Evolutionary conservation across 1,140 invertebrate species (phyloP).

Genomic region (Drosophila chauvacae): DNA sequence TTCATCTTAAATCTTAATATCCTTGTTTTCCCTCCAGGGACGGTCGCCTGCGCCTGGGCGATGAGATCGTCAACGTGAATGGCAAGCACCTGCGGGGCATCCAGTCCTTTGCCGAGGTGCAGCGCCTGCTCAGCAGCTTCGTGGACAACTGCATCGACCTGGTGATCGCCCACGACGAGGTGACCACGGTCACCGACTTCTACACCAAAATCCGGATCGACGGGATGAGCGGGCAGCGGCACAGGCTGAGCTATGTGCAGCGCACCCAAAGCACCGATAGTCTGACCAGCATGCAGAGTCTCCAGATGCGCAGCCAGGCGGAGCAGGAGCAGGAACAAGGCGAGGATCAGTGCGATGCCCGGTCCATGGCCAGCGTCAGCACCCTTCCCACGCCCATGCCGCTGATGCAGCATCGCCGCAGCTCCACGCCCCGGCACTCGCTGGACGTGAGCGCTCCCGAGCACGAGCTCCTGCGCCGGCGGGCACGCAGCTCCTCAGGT

Average conservation of each 20-base stretch:
- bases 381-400: conserved; percentile 77
- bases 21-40: conserved; percentile 86
- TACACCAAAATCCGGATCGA: conserved; percentile 84
- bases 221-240: conserved; percentile 62
- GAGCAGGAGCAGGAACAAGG: conserved; percentile 42
- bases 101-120: conserved; percentile 87
- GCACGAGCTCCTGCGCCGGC: conserved; percentile 58
- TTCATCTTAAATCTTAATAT: background rate
- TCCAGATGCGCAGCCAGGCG: conserved; percentile 43
- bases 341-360: conserved; percentile 65
- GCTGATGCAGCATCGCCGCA: conserved; percentile 77
- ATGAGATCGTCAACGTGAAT: conserved; percentile 95
- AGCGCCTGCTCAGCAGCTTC: conserved; percentile 85
- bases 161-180: conserved; percentile 87
- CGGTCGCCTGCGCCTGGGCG: conserved; percentile 91
- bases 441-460: conserved; percentile 60
- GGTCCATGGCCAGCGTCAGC: conserved; percentile 71
- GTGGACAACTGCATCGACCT: conserved; percentile 86
- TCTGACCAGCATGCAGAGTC: conserved; percentile 71
- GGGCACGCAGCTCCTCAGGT: conserved; percentile 76
- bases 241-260: conserved; percentile 70
- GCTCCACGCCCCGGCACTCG: conserved; percentile 73
- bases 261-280: conserved; percentile 79
- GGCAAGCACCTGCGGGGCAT: conserved; percentile 91
- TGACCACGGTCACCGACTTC: conserved; percentile 78